Percentiles rank a stretch among this genome's conserved stretches.
Conservation (phyloP, 1,140 invertebrate genomes). For the Eciton burchellii region DNA sequence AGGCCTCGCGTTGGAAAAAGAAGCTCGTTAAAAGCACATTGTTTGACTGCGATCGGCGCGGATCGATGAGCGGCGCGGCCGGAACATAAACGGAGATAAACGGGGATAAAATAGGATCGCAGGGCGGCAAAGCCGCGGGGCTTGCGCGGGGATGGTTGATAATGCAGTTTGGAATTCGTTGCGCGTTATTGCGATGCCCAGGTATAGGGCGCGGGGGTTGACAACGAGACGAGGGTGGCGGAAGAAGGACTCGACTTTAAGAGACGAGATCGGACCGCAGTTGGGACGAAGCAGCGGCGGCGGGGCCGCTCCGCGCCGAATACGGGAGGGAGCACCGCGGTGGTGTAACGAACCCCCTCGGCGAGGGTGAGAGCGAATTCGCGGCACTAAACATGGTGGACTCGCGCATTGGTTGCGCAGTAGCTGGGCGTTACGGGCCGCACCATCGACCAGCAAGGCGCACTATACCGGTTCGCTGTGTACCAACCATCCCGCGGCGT, state of each 20-base stretch:
- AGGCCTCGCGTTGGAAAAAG: slow-evolving; percentile 74
- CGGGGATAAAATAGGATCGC: slow-evolving; percentile 55
- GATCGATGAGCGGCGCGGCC: slow-evolving; percentile 27
- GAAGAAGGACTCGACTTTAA: slow-evolving; percentile 53
- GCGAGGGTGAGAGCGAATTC: slow-evolving; percentile 75
- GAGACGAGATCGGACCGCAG: slow-evolving; percentile 65
- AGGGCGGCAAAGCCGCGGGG: slow-evolving; percentile 24
- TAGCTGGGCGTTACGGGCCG: slow-evolving; percentile 76
- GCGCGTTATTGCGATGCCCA: slow-evolving; percentile 63
- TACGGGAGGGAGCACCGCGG: slow-evolving; percentile 47
- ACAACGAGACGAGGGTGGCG: slow-evolving; percentile 26
- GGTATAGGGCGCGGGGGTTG: slow-evolving; percentile 21
- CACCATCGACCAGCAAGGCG: slow-evolving; percentile 76
- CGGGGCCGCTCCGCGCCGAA: slow-evolving; percentile 51
- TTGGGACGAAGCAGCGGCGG: slow-evolving; percentile 67
- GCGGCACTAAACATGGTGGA: slow-evolving; percentile 77
- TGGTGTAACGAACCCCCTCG: slow-evolving; percentile 49
- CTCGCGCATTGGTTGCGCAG: slow-evolving; percentile 78
- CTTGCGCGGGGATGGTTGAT: slow-evolving; percentile 33
- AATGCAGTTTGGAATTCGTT: slow-evolving; percentile 71
- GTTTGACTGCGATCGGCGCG: slow-evolving; percentile 55
- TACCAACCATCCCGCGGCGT: slow-evolving; percentile 74
- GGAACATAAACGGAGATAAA: slow-evolving; percentile 52
- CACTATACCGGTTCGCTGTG: slow-evolving; percentile 68
- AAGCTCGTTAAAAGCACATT: slow-evolving; percentile 78